A percentile compares a stretch with the other conserved stretches of the same genome.
Evolutionary conservation across 2,113 vertebrate species (phyloP).

Genomic region (Sitta europaea): DNA sequence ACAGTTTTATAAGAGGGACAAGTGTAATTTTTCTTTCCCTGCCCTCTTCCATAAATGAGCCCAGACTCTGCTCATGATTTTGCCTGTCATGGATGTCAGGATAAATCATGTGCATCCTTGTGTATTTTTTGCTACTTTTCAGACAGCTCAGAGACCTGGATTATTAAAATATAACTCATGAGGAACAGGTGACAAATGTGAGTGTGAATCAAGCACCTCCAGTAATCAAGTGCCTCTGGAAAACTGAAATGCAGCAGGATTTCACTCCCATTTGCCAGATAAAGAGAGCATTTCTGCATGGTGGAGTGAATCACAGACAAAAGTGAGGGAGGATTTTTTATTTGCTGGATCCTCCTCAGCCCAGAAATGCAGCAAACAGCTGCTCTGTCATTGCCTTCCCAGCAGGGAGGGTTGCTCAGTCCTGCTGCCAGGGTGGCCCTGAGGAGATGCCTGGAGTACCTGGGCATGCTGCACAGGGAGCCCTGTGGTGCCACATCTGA

Average conservation of each 20-base stretch:
- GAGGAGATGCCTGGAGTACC: background rate
- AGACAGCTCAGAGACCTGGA: background rate
- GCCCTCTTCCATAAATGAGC: background rate
- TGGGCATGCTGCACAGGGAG: fast-evolving
- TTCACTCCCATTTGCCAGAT: background rate
- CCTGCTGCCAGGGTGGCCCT: background rate
- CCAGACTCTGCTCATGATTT: background rate
- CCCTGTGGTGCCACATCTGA: fast-evolving
- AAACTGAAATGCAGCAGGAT: background rate
- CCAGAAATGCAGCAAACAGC: background rate
- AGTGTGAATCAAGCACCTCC: background rate
- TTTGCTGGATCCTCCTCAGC: background rate
- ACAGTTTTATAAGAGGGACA: background rate
- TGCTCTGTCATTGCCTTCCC: background rate
- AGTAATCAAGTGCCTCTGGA: background rate
- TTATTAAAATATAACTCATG: background rate
- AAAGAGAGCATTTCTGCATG: background rate
- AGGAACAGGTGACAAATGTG: background rate
- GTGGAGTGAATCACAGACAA: background rate
- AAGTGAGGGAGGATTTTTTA: background rate
- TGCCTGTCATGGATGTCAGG: background rate
- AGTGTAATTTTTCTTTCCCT: background rate
- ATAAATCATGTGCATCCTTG: background rate
- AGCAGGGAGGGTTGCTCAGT: background rate
- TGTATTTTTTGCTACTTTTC: background rate